These are phyloP conservation scores for Lophochroa leadbeateri DNA, from an alignment of 2,113 vertebrate species.

Conservation along the genomic window DNA sequence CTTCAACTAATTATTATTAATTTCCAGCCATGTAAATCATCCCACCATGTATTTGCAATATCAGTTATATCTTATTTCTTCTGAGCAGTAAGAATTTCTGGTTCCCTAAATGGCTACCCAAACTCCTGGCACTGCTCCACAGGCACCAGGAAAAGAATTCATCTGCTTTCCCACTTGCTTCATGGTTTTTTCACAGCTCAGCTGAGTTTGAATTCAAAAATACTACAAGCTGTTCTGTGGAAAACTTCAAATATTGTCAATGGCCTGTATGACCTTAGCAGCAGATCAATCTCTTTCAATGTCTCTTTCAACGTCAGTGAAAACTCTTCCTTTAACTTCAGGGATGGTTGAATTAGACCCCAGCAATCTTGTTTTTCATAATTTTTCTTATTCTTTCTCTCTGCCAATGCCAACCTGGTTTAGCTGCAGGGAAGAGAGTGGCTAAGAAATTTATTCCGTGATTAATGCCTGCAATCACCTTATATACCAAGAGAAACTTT, in stretches of 20 bases:
- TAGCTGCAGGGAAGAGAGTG: neutral
- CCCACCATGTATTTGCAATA: neutral
- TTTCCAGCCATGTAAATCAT: neutral
- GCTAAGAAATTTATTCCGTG: conserved; percentile 1
- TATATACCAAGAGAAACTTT: neutral
- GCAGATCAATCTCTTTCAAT: neutral
- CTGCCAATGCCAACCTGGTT: neutral
- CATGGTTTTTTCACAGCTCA: neutral
- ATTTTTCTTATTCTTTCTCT: conserved; percentile 14
- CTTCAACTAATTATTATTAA: neutral
- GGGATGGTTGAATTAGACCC: neutral
- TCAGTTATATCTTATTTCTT: neutral
- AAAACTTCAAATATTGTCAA: conserved; percentile 28
- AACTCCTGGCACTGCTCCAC: neutral
- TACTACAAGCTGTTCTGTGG: neutral
- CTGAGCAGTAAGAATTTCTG: neutral
- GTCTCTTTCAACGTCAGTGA: neutral
- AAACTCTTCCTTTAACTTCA: conserved; percentile 38
- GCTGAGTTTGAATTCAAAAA: conserved; percentile 25
- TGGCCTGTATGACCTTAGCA: neutral
- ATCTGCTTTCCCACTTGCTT: neutral
- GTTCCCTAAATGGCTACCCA: neutral
- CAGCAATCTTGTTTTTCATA: conserved; percentile 1
- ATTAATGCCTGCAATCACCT: conserved; percentile 29
- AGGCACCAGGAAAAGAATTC: neutral